phyloP scores from a whole-genome alignment of 2,113 vertebrate genomes.

The Platycercus adscitus region DNA sequence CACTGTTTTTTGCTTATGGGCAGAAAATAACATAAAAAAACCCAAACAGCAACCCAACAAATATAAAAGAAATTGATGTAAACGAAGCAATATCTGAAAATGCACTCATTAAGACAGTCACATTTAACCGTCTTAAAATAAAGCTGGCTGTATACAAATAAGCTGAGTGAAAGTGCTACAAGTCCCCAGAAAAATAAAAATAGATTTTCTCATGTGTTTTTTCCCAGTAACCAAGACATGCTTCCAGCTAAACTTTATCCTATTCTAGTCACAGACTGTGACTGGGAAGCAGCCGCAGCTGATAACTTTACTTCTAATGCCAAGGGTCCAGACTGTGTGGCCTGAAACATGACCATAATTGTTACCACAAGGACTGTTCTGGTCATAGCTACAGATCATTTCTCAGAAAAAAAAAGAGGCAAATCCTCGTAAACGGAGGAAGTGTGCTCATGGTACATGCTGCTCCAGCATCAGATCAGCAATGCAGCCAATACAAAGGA shows the following conservation, averaged over 20 bases:
- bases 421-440: not conserved
- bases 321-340: not conserved
- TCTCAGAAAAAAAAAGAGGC: not conserved
- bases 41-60: not conserved
- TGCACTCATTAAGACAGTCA: not conserved
- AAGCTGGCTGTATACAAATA: not conserved
- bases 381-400: not conserved
- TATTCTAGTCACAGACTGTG: not conserved
- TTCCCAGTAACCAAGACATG: not conserved
- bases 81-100: not conserved
- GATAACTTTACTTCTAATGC: not conserved
- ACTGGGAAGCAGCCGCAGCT: not conserved
- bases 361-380: not conserved
- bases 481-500: not conserved
- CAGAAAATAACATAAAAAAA: not conserved
- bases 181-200: not conserved
- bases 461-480: not conserved
- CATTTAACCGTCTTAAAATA: not conserved
- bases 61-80: not conserved
- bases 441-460: rapidly evolving
- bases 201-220: not conserved
- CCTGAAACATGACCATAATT: not conserved
- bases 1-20: not conserved
- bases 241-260: not conserved
- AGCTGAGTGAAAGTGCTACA: not conserved